Conservation (phyloP, 2,797 vertebrate genomes). For the Dryobates pubescens region DNA sequence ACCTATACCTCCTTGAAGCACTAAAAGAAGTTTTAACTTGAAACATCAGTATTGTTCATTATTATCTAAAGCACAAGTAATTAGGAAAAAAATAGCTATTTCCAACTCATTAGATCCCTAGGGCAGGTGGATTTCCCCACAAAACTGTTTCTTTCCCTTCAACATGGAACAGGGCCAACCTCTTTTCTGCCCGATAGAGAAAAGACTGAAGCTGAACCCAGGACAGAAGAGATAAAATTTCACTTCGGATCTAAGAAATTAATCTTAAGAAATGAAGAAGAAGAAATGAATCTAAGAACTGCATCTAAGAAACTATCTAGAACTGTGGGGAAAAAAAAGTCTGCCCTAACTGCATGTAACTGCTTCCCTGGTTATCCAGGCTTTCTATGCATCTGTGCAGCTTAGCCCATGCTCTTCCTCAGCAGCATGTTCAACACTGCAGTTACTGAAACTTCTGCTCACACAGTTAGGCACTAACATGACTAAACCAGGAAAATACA, state of each 20-base stretch:
- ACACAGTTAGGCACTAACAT: neutral
- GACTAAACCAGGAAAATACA: slow-evolving; percentile 17
- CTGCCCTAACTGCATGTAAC: neutral
- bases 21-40: slow-evolving; percentile 6
- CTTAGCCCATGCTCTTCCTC: neutral
- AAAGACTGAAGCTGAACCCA: neutral
- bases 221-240: neutral
- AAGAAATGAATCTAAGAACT: too few relatives aligned
- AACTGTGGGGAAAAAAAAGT: neutral
- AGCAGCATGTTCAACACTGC: neutral
- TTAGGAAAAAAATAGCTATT: neutral
- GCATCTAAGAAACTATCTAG: neutral
- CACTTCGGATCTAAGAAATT: too few relatives aligned
- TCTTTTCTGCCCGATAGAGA: neutral
- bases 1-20: neutral
- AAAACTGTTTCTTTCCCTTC: slow-evolving; percentile 36
- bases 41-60: slow-evolving; percentile 29
- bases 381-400: neutral
- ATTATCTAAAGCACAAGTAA: slow-evolving; percentile 25
- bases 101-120: slow-evolving; percentile 14
- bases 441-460: neutral
- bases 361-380: neutral
- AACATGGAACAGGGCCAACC: neutral
- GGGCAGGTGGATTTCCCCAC: slow-evolving; percentile 52
- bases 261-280: too few relatives aligned